Evolutionary conservation across 2,888 invertebrate species (phyloP), one percentile per base, ranked within the genome.

Genomic region (Drosophila sordidula): DNA sequence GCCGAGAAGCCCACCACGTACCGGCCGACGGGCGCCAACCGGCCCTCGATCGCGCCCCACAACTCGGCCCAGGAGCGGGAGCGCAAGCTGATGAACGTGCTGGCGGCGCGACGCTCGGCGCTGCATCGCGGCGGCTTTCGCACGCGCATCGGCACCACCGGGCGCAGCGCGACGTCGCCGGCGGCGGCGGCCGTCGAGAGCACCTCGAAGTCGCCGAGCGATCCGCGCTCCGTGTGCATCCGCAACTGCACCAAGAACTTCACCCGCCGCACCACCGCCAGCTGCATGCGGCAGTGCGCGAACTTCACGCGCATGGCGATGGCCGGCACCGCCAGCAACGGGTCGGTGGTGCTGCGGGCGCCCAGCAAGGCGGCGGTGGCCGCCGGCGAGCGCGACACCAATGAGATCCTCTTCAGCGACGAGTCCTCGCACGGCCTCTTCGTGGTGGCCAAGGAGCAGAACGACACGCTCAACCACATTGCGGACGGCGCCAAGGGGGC

Each of bases 51-150:
- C 16, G 82, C 89, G 14, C 80, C 89, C 4, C 73, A 46, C 14
- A 89, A 82, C 52, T 75, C 90, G 26, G 93, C 94, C 5, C 92
- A 90, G 57, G 90, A 91, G 61, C 89, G 95, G 34, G 94, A 95
- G 76, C 93, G 94, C 44, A 94, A 94, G 73, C 91, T 95, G 58
- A 93, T 94, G 90, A 93, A 94, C 8, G 90, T 95, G 47, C 92
- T 95, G 70, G 94, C 94, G 0, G 94, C 95, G 0, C 92, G 95
- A 29, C 93, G 95, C 51, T 93, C 94, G 41, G 95, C 95, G 57
- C 91, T 95, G 50, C 93, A 95, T 52, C 93, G 92, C 12, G 94
- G 94, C 29, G 92, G 94, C 44, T 92, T 94, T 75, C 92, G 94
- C 22, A 92, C 93, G 44, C 87, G 90, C 18, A 75, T 89, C 4